These are phyloP conservation scores for Chroicocephalus ridibundus DNA, from an alignment of 2,113 vertebrate species.

Conservation along the genomic window DNA sequence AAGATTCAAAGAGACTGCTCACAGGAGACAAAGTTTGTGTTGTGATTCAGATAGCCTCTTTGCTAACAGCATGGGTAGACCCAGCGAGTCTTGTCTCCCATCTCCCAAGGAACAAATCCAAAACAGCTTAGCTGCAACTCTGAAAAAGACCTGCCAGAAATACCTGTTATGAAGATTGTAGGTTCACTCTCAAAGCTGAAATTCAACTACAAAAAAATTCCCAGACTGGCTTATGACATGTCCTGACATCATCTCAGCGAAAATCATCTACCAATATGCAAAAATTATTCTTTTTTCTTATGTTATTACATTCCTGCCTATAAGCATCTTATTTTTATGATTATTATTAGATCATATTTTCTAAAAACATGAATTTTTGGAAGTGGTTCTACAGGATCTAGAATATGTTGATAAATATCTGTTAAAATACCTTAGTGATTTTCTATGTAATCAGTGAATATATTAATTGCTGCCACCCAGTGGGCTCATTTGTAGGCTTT, in stretches of 20 bases:
- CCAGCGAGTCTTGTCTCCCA: neutral
- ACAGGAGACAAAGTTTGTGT: neutral
- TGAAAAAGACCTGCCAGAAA: neutral
- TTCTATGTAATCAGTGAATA: neutral
- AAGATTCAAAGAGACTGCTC: neutral
- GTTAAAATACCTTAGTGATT: neutral
- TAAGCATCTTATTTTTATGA: neutral
- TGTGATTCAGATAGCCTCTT: neutral
- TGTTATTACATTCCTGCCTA: neutral
- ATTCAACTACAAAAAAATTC: neutral
- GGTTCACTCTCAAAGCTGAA: neutral
- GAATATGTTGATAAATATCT: neutral
- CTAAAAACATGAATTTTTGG: neutral
- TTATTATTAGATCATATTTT: neutral
- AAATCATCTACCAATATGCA: neutral
- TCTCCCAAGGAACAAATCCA: neutral
- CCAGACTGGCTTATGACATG: neutral
- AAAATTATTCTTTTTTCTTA: neutral
- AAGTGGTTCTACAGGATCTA: neutral
- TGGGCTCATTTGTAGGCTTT: constrained; percentile 19
- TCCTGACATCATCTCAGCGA: neutral
- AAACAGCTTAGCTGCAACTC: neutral
- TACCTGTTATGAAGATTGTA: neutral
- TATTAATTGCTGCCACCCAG: constrained; percentile 42
- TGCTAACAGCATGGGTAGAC: neutral